Evolutionary conservation across 1,140 invertebrate genomes (phyloP).

Genomic region (Helicorthomorpha holstii): DNA sequence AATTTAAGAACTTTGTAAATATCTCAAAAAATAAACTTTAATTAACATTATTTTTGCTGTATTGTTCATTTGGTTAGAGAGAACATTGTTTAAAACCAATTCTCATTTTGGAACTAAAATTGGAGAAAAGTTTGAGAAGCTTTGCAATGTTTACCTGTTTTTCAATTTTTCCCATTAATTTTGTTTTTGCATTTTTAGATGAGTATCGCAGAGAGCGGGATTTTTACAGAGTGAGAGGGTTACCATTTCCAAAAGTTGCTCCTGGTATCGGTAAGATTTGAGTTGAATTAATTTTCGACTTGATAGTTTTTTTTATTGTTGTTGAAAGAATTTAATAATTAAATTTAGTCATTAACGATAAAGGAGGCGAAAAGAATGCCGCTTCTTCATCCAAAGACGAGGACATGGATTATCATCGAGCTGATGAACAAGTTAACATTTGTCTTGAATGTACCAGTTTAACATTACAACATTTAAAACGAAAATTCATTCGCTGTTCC

Average conservation of each 20-base stretch:
- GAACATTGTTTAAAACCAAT: too few relatives aligned
- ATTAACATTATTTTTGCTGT: too few relatives aligned
- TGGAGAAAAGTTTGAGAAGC: too few relatives aligned
- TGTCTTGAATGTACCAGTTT: constrained; percentile 71
- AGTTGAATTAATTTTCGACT: too few relatives aligned
- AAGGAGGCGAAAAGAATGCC: constrained; percentile 14
- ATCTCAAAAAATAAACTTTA: too few relatives aligned
- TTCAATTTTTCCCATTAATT: background rate
- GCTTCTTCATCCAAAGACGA: constrained; percentile 19
- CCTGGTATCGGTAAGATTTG: constrained; percentile 3
- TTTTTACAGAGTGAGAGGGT: constrained; percentile 63
- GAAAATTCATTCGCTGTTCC: constrained; percentile 82
- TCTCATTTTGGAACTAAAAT: too few relatives aligned
- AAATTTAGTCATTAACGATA: constrained; percentile 12
- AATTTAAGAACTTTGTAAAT: too few relatives aligned
- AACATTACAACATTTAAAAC: constrained; percentile 63
- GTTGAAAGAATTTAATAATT: too few relatives aligned
- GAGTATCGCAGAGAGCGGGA: constrained; percentile 70
- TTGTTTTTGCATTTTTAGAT: constrained; percentile 35
- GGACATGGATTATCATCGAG: constrained; percentile 78
- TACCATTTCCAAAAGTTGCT: constrained; percentile 68
- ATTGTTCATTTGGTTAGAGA: too few relatives aligned
- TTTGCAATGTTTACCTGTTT: too few relatives aligned
- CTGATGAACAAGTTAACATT: constrained; percentile 90
- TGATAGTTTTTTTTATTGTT: constrained; percentile 6